phyloP scores from a whole-genome alignment of 2,888 invertebrate genomes.

The Quadriops clusia region DNA sequence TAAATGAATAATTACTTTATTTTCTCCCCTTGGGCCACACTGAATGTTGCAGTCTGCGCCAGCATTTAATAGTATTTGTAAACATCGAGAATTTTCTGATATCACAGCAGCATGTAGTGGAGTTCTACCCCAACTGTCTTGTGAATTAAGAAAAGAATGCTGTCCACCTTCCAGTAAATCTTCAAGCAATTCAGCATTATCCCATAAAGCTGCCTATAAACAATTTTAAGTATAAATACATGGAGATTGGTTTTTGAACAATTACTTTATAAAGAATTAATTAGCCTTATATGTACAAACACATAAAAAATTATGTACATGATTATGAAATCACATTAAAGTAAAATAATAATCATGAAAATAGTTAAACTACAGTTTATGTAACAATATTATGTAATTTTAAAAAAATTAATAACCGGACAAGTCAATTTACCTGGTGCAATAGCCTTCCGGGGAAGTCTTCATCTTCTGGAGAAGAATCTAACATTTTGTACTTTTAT shows the following conservation, averaged over 20 bases:
- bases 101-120: conserved; percentile 76
- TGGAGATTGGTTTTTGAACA: too few species aligned
- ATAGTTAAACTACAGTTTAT: background rate
- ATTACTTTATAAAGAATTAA: conserved; percentile 4
- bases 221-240: too few species aligned
- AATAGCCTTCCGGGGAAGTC: conserved; percentile 66
- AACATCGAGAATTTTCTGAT: conserved; percentile 62
- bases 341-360: conserved; percentile 9
- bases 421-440: conserved; percentile 48
- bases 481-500: conserved; percentile 45
- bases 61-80: conserved; percentile 56
- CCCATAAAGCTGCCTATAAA: conserved; percentile 71
- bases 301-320: conserved; percentile 1
- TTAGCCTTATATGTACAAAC: background rate
- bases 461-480: conserved; percentile 68
- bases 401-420: background rate
- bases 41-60: conserved; percentile 60
- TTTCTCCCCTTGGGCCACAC: conserved; percentile 56
- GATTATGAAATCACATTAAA: too few species aligned
- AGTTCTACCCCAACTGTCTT: conserved; percentile 62
- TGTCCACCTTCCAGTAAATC: conserved; percentile 64
- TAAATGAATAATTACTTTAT: conserved; percentile 39
- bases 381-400: background rate
- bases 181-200: conserved; percentile 73
- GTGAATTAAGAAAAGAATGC: conserved; percentile 50